Percentiles rank a stretch among this genome's conserved stretches.
phyloP scores from a whole-genome alignment of 2,888 invertebrate genomes.

The Ceraclea dissimilis region DNA sequence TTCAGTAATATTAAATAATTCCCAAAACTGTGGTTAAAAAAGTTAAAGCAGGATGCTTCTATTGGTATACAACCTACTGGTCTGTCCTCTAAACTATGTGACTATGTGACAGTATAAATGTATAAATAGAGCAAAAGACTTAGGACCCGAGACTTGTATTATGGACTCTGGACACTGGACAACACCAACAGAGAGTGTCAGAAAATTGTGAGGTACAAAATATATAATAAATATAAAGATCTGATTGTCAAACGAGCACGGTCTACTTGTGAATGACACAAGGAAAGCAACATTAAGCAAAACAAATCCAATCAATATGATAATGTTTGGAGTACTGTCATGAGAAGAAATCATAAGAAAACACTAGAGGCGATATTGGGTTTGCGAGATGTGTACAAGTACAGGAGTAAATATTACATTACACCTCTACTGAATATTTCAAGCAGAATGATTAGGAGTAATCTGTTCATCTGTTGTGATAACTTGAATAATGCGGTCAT shows the following conservation, averaged over 20 bases:
- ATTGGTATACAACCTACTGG: too few relatives aligned
- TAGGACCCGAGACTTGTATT: too few relatives aligned
- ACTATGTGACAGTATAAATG: background rate
- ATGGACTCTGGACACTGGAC: background rate
- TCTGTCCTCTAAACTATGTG: too few relatives aligned
- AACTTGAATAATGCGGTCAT: background rate
- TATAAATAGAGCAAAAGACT: background rate
- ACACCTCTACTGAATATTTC: slow-evolving; percentile 9
- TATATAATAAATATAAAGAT: background rate
- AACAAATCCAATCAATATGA: slow-evolving; percentile 49
- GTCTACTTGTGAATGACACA: slow-evolving; percentile 53
- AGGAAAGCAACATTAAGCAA: slow-evolving; percentile 56
- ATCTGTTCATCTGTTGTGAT: background rate
- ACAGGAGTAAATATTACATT: slow-evolving; percentile 21
- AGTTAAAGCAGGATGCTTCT: background rate
- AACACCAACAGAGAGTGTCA: background rate
- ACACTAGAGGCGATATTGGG: slow-evolving; percentile 22
- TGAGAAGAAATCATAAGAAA: slow-evolving; percentile 25
- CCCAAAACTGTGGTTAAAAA: background rate
- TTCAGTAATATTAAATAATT: background rate
- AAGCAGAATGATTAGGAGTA: background rate
- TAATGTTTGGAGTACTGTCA: slow-evolving; percentile 29
- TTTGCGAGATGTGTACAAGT: slow-evolving; percentile 7
- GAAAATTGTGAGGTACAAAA: background rate
- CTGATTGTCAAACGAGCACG: slow-evolving; percentile 42